phyloP scores from a whole-genome alignment of 2,113 vertebrate genomes.

The Megaceryle torquata region DNA sequence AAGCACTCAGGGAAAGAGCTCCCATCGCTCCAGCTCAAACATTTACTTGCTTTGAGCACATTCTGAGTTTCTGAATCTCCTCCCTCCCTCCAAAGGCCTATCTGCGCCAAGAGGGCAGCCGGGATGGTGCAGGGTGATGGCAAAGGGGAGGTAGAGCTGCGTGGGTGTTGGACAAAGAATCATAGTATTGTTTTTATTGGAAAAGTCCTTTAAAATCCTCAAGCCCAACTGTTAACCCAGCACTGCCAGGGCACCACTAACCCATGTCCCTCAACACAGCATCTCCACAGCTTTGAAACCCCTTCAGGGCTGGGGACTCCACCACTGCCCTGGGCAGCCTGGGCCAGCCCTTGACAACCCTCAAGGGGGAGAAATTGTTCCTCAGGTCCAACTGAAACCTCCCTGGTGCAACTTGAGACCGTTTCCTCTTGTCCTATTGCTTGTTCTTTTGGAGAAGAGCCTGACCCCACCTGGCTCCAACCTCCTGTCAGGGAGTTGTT shows the following conservation, averaged over 20 bases:
- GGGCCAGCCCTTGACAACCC: background rate
- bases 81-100: background rate
- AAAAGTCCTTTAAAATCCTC: background rate
- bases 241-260: background rate
- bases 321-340: background rate
- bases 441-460: background rate
- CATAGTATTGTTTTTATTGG: background rate
- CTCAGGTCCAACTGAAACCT: background rate
- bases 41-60: background rate
- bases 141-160: background rate
- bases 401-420: background rate
- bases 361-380: background rate
- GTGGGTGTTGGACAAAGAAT: background rate
- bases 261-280: background rate
- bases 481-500: background rate
- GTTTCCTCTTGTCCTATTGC: background rate
- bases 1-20: slow-evolving; percentile 13
- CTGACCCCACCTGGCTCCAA: background rate
- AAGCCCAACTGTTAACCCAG: background rate
- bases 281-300: background rate
- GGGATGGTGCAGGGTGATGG: background rate
- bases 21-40: background rate
- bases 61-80: background rate
- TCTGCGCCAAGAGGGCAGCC: rapidly evolving
- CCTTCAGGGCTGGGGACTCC: background rate